phyloP scores from a whole-genome alignment of 2,797 vertebrate species.

The Varecia variegata region DNA sequence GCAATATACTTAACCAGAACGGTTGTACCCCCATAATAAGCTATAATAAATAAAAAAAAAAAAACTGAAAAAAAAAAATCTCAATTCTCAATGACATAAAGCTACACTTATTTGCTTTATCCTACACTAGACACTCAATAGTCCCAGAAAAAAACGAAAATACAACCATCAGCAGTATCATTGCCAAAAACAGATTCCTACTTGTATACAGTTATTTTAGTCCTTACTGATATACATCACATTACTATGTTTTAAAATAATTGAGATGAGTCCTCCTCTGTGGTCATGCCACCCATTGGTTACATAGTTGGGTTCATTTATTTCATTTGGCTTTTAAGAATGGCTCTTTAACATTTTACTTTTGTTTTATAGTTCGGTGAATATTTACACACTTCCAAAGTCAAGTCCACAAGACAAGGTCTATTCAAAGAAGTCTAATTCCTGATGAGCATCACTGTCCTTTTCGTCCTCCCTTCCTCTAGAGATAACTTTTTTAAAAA shows the following conservation, averaged over 20 bases:
- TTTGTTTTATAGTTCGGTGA: neutral
- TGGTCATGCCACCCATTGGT: neutral
- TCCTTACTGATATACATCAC: neutral
- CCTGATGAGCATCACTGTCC: neutral
- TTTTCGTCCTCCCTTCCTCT: neutral
- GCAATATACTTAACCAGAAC: too few species aligned
- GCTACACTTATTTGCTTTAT: neutral
- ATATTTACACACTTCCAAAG: neutral
- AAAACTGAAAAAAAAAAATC: too few species aligned
- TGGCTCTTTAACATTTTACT: neutral
- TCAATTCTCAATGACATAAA: neutral
- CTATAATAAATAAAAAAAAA: too few species aligned
- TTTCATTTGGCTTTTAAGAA: slow-evolving; percentile 26
- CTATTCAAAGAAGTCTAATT: neutral
- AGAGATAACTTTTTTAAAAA: neutral
- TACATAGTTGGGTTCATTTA: neutral
- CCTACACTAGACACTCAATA: neutral
- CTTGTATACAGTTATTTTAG: neutral
- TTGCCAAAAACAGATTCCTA: neutral
- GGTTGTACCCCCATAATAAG: too few species aligned
- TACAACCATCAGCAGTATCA: neutral
- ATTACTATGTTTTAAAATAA: neutral
- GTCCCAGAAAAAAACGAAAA: neutral
- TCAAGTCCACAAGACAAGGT: neutral
- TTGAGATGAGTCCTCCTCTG: neutral